Conservation (phyloP, 2,113 vertebrate genomes). For the Tringa solitaria region DNA sequence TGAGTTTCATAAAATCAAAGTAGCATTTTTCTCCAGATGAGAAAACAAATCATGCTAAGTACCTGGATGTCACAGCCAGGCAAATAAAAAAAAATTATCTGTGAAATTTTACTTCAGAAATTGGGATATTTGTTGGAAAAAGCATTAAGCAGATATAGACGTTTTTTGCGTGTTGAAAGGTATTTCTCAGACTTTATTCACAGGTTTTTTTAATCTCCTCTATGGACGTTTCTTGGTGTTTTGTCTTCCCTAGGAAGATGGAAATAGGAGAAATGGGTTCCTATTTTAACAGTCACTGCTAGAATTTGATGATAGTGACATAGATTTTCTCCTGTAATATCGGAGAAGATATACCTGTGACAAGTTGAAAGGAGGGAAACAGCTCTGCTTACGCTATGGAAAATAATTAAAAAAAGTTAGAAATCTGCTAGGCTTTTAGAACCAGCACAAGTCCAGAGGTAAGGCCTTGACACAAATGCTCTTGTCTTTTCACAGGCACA, state of each 20-base stretch:
- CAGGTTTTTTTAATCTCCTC: neutral
- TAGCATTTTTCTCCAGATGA: neutral
- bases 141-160: neutral
- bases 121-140: neutral
- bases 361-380: neutral
- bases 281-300: neutral
- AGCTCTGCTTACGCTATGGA: neutral
- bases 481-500: neutral
- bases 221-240: neutral
- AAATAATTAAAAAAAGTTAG: neutral
- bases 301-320: neutral
- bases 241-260: neutral
- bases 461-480: neutral
- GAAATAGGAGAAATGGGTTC: neutral
- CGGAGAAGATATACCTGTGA: neutral
- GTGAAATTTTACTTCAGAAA: neutral
- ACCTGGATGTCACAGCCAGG: neutral
- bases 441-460: neutral
- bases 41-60: neutral
- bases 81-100: neutral
- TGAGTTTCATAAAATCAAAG: neutral
- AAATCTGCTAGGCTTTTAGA: neutral
- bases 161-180: neutral
- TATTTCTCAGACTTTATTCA: neutral
- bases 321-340: fast-evolving